These are phyloP conservation scores for Branchinecta lindahli DNA, from an alignment of 1,140 invertebrate genomes.

Conservation along the genomic window DNA sequence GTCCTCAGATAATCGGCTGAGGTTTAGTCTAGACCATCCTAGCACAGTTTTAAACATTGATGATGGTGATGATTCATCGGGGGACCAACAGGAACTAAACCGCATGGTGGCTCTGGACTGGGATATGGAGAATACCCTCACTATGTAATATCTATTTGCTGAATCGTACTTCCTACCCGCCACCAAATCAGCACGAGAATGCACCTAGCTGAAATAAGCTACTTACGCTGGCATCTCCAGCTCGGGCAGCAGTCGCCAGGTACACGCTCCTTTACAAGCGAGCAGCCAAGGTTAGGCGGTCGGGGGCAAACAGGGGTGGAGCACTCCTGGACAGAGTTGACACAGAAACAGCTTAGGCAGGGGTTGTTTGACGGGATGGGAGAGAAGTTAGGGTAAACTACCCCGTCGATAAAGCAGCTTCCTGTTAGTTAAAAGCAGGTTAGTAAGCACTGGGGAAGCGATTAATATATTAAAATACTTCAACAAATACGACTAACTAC, in stretches of 20 bases:
- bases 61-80: too few species aligned
- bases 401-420: conserved; percentile 23
- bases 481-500: too few species aligned
- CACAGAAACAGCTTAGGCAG: conserved; percentile 29
- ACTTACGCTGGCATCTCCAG: conserved; percentile 19
- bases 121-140: too few species aligned
- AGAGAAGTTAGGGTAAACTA: conserved; percentile 26
- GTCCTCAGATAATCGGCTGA: too few species aligned
- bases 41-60: too few species aligned
- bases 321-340: conserved; percentile 29
- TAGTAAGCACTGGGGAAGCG: not conserved
- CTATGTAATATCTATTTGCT: too few species aligned
- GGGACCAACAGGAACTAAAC: too few species aligned
- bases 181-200: too few species aligned
- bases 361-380: conserved; percentile 25
- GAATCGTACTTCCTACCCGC: too few species aligned
- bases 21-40: too few species aligned
- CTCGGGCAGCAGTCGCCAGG: conserved; percentile 22
- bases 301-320: conserved; percentile 27
- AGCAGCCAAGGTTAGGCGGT: conserved; percentile 22
- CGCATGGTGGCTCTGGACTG: too few species aligned
- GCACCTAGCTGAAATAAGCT: not conserved
- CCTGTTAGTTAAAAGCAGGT: conserved; percentile 13
- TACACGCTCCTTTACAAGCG: conserved; percentile 14
- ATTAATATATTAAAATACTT: conserved; percentile 23